Evolutionary conservation across 2,888 invertebrate species (phyloP).

Genomic region (Fabriciana adippe): DNA sequence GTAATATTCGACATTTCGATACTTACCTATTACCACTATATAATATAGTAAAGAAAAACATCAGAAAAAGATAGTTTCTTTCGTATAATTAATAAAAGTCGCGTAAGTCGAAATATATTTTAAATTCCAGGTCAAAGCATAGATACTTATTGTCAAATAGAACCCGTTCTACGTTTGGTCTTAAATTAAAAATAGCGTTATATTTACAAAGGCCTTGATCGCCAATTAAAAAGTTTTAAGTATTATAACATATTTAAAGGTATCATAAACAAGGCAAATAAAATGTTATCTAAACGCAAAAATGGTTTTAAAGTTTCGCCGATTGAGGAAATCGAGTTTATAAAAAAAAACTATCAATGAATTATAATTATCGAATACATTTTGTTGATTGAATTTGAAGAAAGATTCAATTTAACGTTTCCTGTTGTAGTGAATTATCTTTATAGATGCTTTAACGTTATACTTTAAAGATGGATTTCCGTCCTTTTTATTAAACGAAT

Average conservation of each 20-base stretch:
- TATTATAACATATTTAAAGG: slow-evolving; percentile 43
- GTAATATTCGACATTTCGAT: slow-evolving; percentile 11
- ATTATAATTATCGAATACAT: slow-evolving; percentile 25
- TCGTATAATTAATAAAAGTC: too few species aligned
- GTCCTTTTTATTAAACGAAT: slow-evolving; percentile 47
- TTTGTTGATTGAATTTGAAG: slow-evolving; percentile 30
- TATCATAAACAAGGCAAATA: slow-evolving; percentile 32
- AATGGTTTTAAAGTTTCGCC: slow-evolving; percentile 27
- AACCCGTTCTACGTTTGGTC: slow-evolving; percentile 44
- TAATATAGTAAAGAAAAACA: neutral
- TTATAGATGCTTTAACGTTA: slow-evolving; percentile 21
- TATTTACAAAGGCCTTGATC: slow-evolving; percentile 45
- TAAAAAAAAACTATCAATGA: slow-evolving; percentile 26
- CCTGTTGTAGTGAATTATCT: slow-evolving; percentile 24
- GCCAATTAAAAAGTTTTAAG: slow-evolving; percentile 44
- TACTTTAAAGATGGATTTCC: slow-evolving; percentile 23
- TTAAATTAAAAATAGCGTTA: slow-evolving; percentile 45
- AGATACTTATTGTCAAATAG: slow-evolving; percentile 40
- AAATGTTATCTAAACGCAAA: slow-evolving; percentile 24
- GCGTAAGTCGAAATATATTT: neutral
- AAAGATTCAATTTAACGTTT: slow-evolving; percentile 28
- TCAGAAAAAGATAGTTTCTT: neutral
- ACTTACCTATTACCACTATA: neutral
- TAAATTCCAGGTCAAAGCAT: slow-evolving; percentile 39
- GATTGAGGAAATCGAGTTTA: slow-evolving; percentile 30